Percentiles rank a stretch among this genome's conserved stretches.
phyloP scores from a whole-genome alignment of 2,888 invertebrate species.

The Metacarcinus magister region DNA sequence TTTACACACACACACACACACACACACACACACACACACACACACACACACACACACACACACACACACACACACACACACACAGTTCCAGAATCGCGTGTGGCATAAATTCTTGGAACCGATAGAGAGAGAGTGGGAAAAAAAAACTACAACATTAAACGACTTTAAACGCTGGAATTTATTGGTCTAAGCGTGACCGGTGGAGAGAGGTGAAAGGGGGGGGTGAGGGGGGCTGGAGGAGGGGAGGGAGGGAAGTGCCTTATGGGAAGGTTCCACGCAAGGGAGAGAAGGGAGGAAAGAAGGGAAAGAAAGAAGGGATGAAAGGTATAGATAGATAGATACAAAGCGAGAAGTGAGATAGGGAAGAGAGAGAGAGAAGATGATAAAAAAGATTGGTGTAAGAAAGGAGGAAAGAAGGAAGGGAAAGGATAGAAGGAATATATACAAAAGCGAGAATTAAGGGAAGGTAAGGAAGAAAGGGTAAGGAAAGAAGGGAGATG shows the following conservation, averaged over 20 bases:
- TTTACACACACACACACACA: no score
- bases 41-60: background rate
- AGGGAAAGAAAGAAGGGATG: background rate
- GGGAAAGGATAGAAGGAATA: no score
- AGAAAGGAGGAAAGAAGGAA: no score
- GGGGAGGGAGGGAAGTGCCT: background rate
- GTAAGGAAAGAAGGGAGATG: no score
- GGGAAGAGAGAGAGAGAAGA: background rate
- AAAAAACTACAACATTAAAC: background rate
- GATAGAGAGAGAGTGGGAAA: background rate
- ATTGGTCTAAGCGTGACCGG: background rate
- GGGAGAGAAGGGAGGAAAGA: background rate
- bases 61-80: slow-evolving; percentile 26
- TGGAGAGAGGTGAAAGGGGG: background rate
- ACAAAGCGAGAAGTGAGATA: background rate
- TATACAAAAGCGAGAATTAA: no score
- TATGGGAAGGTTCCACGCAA: background rate
- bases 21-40: slow-evolving; percentile 12
- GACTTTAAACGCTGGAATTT: background rate
- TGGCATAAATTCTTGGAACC: background rate
- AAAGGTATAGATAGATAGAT: background rate
- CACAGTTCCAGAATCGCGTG: background rate
- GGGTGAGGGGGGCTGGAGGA: background rate
- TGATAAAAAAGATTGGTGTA: background rate
- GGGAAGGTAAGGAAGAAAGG: no score